Percentiles rank a stretch among this genome's conserved stretches.
These are phyloP conservation scores for Monomorium pharaonis DNA, from an alignment of 1,140 invertebrate species.

Conservation along the genomic window DNA sequence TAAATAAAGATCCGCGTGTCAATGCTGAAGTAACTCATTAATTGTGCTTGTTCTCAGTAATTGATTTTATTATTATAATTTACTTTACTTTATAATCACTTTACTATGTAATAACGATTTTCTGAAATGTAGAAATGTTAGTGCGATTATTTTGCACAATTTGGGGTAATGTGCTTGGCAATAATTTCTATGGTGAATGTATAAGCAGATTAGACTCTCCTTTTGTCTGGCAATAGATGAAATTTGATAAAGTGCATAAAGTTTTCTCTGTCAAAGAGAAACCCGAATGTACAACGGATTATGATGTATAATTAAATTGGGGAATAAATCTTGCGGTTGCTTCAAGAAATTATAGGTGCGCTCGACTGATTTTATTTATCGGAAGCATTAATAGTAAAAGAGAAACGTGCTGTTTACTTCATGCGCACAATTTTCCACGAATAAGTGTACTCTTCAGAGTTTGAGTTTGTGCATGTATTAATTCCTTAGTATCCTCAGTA, in stretches of 20 bases:
- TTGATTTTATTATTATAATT: background rate
- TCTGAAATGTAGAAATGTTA: background rate
- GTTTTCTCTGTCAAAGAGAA: constrained; percentile 9
- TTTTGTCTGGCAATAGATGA: background rate
- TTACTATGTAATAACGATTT: background rate
- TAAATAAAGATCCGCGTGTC: background rate
- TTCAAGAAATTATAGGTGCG: constrained; percentile 25
- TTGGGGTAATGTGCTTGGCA: background rate
- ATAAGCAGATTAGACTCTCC: background rate
- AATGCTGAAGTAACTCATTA: background rate
- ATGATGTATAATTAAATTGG: background rate
- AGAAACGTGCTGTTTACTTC: constrained; percentile 18
- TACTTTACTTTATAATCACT: background rate
- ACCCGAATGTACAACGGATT: constrained; percentile 14
- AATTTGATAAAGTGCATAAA: background rate
- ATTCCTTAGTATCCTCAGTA: background rate
- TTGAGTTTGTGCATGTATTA: constrained; percentile 20
- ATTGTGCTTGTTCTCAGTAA: background rate
- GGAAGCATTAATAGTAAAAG: background rate
- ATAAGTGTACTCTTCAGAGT: constrained; percentile 27
- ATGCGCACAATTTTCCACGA: background rate
- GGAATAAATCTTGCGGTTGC: background rate
- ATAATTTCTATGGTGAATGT: background rate
- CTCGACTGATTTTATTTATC: constrained; percentile 21
- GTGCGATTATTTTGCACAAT: background rate